Evolutionary conservation across 2,797 vertebrate genomes (phyloP), one percentile per base, ranked within the genome.

Genomic region (Hoplostethus mediterraneus): DNA sequence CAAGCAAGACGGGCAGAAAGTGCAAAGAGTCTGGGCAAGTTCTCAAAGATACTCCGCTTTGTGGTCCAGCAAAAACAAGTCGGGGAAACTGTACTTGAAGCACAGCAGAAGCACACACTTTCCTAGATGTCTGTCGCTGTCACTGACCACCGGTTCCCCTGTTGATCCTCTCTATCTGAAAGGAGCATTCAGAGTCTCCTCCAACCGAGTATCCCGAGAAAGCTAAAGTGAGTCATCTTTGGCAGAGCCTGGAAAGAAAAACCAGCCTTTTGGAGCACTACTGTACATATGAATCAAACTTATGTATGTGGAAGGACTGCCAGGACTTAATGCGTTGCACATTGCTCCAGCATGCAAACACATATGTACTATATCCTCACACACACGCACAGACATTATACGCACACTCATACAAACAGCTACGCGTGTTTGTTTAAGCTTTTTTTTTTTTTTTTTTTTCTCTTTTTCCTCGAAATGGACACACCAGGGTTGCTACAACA

Each of bases 401-500:
- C 49, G 76, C 79, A 71, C 59, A 71, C 75, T 61, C 81, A 63
- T 67, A 71, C 84, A 88, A 85, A 86, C 78, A 87, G 71, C 72
- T 79, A 82, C 45, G 63, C 70, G 40, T 84, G 88, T 94, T 92
- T 94, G 87, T 91, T 94, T 91, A 86, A 91, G 82, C 56, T 14
- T 28, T 54, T 63, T 61, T 21, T 77, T 80, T 67, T 14, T 28
- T 54, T 63, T 61, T 21, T 77, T 80, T 67, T 73, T 49, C 31
- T 38, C 16, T 70, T 80, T 87, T 87, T 86, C 93, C 93, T 91
- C 87, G 85, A 86, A 91, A 89, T 77, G 86, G 88, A 85, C 92
- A 93, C 90, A 84, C 84, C 83, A 76, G 79, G 80, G 93, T 95
- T 94, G 94, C 94, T 94, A 93, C 94, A 91, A 93, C 91, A 92